phyloP scores from a whole-genome alignment of 2,888 invertebrate species.

The Dermolepida albohirtum region DNA sequence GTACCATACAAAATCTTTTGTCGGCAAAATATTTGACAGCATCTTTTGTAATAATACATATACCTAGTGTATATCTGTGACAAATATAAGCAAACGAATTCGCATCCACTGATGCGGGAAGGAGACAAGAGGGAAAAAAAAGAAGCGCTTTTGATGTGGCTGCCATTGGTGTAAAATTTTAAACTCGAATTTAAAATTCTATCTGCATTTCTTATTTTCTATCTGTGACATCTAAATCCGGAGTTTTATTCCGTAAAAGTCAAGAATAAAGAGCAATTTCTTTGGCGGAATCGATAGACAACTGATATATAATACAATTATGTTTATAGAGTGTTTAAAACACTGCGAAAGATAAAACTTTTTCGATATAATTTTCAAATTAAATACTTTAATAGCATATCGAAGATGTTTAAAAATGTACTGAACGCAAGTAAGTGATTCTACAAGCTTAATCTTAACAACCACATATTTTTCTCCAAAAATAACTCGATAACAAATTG shows the following conservation, averaged over 20 bases:
- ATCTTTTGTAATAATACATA: slow-evolving; percentile 21
- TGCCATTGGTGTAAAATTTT: slow-evolving; percentile 37
- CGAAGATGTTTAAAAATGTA: no score
- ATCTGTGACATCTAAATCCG: slow-evolving; percentile 26
- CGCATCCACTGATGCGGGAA: neutral
- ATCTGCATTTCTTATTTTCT: slow-evolving; percentile 40
- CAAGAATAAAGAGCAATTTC: neutral
- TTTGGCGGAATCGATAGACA: no score
- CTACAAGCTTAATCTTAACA: no score
- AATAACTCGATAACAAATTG: no score
- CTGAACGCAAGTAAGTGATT: no score
- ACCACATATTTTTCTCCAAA: no score
- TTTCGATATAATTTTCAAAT: no score
- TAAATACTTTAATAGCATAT: no score
- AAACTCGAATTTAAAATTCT: slow-evolving; percentile 42
- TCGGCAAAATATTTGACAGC: slow-evolving; percentile 35
- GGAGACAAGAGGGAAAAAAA: no score
- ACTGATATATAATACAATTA: no score
- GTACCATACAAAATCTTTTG: slow-evolving; percentile 22
- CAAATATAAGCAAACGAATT: slow-evolving; percentile 31
- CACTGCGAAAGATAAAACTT: no score
- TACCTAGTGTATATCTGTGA: slow-evolving; percentile 34
- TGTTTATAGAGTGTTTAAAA: no score
- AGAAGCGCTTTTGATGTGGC: slow-evolving; percentile 26
- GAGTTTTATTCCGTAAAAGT: slow-evolving; percentile 16